Base-by-base conservation (phyloP, 1,140 invertebrate species). In the Drosophila cardini region DNA sequence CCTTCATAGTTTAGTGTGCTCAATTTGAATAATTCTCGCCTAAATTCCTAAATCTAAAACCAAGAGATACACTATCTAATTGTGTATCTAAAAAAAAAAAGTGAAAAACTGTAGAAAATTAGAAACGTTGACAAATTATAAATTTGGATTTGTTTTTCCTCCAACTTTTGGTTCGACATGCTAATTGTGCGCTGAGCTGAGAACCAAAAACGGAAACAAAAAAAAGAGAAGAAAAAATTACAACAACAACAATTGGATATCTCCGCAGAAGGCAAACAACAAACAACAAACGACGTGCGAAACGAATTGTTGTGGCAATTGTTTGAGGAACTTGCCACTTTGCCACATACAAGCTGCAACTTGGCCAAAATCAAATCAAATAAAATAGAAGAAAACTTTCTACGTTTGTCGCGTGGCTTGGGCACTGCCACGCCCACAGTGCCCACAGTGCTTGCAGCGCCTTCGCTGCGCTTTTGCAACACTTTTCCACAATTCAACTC, bases 341-440 rank as follows among this genome's bases (percentile, higher is more conserved):
- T n/a, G 40, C 40, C 5, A n/a, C 1, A 13, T 13, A 8, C n/a
- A 43, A 43, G 5, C 1, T 43, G 42, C 62, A 76, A 80, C 62
- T 71, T 73, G 57, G 45, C 68, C 72, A 78, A 84, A 26, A 26
- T 26, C 4, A 84, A 26, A 26, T 26, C 4, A 26, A 26, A 4
- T 26, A 26, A 4, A 26, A 26, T 26, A 26, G 21, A 2, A 4
- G 21, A 26, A 26, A 80, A 86, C 83, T 86, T 86, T 86, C 83
- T 86, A 87, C 76, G 83, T 89, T 86, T 86, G 83, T 86, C 83
- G 83, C 83, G 83, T 86, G 83, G 79, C 65, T 70, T 40, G 48
- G 46, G 30, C 15, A 16, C 34, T 42, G 16, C 13, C 16, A 11
- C n/a, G 15, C 63, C 63, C 57, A 16, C 63, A 32, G 42, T 52